Evolutionary conservation across 2,797 vertebrate genomes (phyloP).

Genomic region (Varecia variegata): DNA sequence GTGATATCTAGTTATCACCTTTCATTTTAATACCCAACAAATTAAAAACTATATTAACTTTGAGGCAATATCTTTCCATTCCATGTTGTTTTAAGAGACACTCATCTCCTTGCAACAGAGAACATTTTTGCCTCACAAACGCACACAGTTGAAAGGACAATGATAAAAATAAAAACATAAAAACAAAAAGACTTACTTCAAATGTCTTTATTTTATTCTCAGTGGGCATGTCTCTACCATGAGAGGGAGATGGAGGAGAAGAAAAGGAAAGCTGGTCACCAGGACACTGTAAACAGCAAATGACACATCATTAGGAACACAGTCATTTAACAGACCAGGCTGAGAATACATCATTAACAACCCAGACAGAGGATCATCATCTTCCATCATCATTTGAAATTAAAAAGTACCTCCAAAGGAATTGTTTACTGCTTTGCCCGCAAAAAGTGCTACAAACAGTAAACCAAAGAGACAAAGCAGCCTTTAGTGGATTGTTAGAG

Average conservation of each 20-base stretch:
- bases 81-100: background rate
- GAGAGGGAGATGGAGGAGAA: background rate
- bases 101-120: background rate
- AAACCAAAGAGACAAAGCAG: conserved; percentile 79
- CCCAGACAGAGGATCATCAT: conserved; percentile 58
- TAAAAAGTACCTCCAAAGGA: conserved; percentile 72
- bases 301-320: background rate
- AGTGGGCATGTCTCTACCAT: background rate
- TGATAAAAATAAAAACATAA: conserved; percentile 20
- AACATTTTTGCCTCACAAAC: background rate
- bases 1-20: conserved; percentile 27
- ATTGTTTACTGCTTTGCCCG: conserved; percentile 78
- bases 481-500: conserved; percentile 73
- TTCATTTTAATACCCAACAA: conserved; percentile 47
- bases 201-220: background rate
- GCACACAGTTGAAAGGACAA: background rate
- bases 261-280: background rate
- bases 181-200: background rate
- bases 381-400: conserved; percentile 69
- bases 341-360: conserved; percentile 34
- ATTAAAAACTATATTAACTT: conserved; percentile 48
- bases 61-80: background rate
- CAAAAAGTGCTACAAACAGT: conserved; percentile 73
- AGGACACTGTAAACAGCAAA: background rate
- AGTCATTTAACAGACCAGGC: conserved; percentile 22